Evolutionary conservation across 2,888 invertebrate species (phyloP).

Genomic region (Sepiola atlantica): DNA sequence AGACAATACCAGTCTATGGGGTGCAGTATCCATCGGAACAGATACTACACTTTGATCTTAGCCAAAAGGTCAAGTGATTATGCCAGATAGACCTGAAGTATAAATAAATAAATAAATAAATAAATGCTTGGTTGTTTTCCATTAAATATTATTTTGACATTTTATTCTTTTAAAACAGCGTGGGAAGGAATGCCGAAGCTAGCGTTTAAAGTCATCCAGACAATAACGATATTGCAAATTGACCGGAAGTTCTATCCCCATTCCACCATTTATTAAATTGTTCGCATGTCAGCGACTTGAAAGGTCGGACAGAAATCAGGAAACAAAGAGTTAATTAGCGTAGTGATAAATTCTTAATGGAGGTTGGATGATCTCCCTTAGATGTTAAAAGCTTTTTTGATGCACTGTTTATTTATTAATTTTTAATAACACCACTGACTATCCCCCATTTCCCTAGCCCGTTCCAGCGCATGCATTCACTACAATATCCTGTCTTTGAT

Average conservation of each 20-base stretch:
- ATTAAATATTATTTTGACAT: no score
- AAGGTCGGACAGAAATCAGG: neutral
- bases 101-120: no score
- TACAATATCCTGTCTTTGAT: neutral
- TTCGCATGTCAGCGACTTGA: neutral
- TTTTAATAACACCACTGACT: neutral
- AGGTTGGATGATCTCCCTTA: neutral
- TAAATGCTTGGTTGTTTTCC: no score
- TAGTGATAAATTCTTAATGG: neutral
- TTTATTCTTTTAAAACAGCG: no score
- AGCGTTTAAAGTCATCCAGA: no score
- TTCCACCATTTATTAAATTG: neutral
- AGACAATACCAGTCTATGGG: no score
- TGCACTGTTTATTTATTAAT: neutral
- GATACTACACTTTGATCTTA: no score
- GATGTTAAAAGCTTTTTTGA: neutral
- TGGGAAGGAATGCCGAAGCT: no score
- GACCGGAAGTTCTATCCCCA: neutral
- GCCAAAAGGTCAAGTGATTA: no score
- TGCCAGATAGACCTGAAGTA: no score
- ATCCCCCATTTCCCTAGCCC: rapidly evolving
- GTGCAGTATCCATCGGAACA: no score
- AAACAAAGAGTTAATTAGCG: neutral
- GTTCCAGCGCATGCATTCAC: neutral
- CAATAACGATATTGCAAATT: neutral